Evolutionary conservation across 1,140 invertebrate species (phyloP), one percentile per base, ranked within the genome.

Genomic region (Ptiloglossa arizonensis): DNA sequence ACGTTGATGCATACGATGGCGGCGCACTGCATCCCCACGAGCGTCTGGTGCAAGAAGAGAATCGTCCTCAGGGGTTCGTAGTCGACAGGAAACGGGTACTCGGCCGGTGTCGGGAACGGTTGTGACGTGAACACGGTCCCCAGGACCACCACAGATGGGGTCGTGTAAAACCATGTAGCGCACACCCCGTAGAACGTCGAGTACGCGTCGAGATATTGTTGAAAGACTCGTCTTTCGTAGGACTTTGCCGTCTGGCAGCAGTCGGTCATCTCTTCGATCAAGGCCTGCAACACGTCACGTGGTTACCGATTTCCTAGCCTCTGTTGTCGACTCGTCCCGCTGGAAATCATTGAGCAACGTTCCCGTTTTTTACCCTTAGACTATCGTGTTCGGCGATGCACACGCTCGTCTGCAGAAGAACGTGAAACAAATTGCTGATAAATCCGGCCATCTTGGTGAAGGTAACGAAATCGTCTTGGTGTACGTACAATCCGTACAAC

Each of bases 21-120:
- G 0, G 68, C 50, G 2, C 80, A 77, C 24, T 88, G 75, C 19
- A 88, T 46, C 19, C 64, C 74, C 1, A 82, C 72, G 0, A 84
- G 3, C 2, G 67, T 29, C 62, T 89, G 87, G 9, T 87, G 84
- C 0, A 71, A 1, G 29, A 82, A 88, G 2, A 88, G 70, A 0
- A 83, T 60, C 2, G 57, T 72, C 50, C 56, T 78, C 17, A 86
- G 11, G 1, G 70, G 67, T 41, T 54, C 29, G 67, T 69, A 62
- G n/a, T 86, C 52, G 5, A 84, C 44, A 1, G 41, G 6, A 52
- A 89, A 89, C 27, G 88, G 87, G 68, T 88, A 88, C 24, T 78
- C 67, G 3, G 80, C 80, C 17, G 83, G 66, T 0, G 86, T 87
- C 15, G 86, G 87, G 48, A 74, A 85, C 13, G 52, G 32, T 15